These are phyloP conservation scores for Magallana ariakensis DNA, from an alignment of 1,140 invertebrate species.

Conservation along the genomic window DNA sequence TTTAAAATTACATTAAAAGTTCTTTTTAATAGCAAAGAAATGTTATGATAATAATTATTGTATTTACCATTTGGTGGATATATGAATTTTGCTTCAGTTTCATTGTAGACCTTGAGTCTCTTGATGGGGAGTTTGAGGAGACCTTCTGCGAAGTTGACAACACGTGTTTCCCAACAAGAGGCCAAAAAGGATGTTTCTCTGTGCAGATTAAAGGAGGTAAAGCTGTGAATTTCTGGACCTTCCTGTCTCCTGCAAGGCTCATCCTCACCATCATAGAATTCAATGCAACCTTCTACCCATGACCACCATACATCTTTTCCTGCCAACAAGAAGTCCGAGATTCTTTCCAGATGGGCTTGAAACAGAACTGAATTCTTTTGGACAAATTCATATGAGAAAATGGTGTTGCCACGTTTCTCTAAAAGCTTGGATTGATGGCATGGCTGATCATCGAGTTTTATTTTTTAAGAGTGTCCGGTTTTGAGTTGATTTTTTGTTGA, in stretches of 20 bases:
- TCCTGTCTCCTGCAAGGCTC: neutral
- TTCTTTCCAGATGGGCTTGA: constrained; percentile 42
- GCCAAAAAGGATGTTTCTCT: constrained; percentile 8
- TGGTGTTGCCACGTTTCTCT: neutral
- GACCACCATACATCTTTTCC: constrained; percentile 44
- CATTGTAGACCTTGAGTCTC: neutral
- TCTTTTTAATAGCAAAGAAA: no score
- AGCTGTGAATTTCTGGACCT: constrained; percentile 29
- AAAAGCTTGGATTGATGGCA: constrained; percentile 25
- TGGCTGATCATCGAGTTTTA: constrained; percentile 33
- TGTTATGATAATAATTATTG: neutral
- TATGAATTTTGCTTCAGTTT: neutral
- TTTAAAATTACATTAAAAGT: no score
- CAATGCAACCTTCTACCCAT: neutral
- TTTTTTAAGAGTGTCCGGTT: neutral
- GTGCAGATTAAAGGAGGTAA: neutral
- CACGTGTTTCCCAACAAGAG: neutral
- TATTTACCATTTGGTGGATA: neutral
- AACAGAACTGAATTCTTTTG: neutral
- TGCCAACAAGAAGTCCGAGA: constrained; percentile 39
- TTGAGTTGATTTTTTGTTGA: neutral
- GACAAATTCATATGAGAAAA: neutral
- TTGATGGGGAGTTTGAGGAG: neutral
- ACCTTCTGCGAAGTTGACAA: neutral
- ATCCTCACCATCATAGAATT: constrained; percentile 40